phyloP scores from a whole-genome alignment of 2,888 invertebrate genomes.

The Polyommatus icarus region DNA sequence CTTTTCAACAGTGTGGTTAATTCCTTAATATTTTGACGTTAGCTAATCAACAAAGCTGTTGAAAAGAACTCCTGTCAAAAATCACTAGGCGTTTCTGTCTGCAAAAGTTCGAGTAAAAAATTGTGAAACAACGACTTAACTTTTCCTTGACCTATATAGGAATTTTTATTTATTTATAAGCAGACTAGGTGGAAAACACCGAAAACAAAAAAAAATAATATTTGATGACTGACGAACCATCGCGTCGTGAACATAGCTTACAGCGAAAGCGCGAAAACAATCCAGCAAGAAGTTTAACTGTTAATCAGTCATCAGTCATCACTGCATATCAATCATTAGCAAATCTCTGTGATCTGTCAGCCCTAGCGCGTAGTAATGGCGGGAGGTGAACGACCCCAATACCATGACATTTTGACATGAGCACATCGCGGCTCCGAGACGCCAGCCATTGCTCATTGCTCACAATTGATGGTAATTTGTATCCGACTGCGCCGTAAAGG shows the following conservation, averaged over 20 bases:
- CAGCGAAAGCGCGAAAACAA: background rate
- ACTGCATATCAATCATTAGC: background rate
- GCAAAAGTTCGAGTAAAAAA: background rate
- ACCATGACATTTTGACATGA: constrained; percentile 41
- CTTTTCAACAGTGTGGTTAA: too few relatives aligned
- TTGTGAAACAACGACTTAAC: background rate
- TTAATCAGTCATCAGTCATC: background rate
- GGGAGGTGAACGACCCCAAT: constrained; percentile 36
- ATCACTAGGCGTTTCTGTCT: too few relatives aligned
- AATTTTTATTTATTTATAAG: background rate
- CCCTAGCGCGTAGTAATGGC: constrained; percentile 28
- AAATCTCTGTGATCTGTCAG: constrained; percentile 1
- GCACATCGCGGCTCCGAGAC: constrained; percentile 34
- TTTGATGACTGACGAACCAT: background rate
- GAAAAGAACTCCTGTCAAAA: too few relatives aligned
- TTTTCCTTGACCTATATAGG: background rate
- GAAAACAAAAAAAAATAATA: background rate
- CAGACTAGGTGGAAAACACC: background rate
- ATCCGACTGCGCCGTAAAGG: background rate
- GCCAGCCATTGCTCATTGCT: constrained; percentile 32
- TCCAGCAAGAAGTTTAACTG: background rate
- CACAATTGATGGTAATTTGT: constrained; percentile 35
- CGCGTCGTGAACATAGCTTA: background rate
- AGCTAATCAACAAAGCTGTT: too few relatives aligned
- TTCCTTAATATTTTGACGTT: too few relatives aligned